phyloP scores from a whole-genome alignment of 2,797 vertebrate genomes.

The Odontamblyopus lacepedii region DNA sequence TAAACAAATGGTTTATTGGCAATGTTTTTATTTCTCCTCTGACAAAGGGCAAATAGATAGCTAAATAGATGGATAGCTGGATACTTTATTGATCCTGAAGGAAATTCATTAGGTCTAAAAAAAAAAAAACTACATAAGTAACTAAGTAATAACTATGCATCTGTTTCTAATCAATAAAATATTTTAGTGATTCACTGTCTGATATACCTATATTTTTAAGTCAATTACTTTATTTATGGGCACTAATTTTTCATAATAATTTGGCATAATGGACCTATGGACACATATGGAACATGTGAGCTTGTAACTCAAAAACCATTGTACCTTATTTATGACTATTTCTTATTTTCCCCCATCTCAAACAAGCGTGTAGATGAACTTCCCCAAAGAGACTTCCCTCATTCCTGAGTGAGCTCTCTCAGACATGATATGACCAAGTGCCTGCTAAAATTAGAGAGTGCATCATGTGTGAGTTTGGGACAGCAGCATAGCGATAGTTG shows the following conservation, averaged over 20 bases:
- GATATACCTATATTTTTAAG: background rate
- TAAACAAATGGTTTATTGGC: constrained; percentile 61
- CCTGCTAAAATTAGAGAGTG: constrained; percentile 47
- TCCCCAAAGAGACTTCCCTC: constrained; percentile 17
- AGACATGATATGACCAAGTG: constrained; percentile 31
- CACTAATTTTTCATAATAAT: too few relatives aligned
- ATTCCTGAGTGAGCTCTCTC: constrained; percentile 31
- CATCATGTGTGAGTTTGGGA: constrained; percentile 31
- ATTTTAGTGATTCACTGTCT: too few relatives aligned
- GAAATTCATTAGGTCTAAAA: too few relatives aligned
- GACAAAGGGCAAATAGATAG: constrained; percentile 28
- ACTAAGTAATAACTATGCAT: too few relatives aligned
- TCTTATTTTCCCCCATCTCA: constrained; percentile 21
- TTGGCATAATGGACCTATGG: background rate
- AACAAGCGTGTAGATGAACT: constrained; percentile 28
- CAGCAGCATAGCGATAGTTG: constrained; percentile 24
- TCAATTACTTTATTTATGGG: background rate
- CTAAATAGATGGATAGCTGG: too few relatives aligned
- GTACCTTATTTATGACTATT: constrained; percentile 2
- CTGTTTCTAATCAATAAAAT: too few relatives aligned
- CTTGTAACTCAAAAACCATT: background rate
- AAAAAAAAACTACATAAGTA: too few relatives aligned
- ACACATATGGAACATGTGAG: background rate
- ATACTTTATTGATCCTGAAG: too few relatives aligned
- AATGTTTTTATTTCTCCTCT: constrained; percentile 3